These are phyloP conservation scores for Drosophila sechellia DNA, from an alignment of 1,140 invertebrate species.

Conservation along the genomic window DNA sequence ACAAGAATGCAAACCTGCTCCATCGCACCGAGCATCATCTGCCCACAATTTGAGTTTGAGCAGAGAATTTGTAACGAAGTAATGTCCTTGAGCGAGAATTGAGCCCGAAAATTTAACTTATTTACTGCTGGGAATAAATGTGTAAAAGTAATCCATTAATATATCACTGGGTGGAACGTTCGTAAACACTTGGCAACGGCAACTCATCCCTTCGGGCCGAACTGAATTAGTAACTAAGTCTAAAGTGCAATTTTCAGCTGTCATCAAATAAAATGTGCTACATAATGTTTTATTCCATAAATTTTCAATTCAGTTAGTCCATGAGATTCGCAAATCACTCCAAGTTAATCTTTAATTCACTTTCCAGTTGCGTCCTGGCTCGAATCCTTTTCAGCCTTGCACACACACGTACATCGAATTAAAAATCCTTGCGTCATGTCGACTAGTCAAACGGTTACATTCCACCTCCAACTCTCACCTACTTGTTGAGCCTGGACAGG, in stretches of 20 bases:
- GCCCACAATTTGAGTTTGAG: conserved; percentile 80
- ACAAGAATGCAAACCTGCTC: conserved; percentile 73
- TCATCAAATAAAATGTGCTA: conserved; percentile 7
- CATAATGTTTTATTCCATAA: neutral
- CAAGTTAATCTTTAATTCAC: conserved; percentile 29
- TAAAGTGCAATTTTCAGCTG: conserved; percentile 7
- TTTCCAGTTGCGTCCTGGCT: conserved; percentile 3
- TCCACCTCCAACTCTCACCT: conserved; percentile 26
- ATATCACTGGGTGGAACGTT: conserved; percentile 10
- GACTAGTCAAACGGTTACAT: conserved; percentile 12
- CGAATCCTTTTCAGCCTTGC: conserved; percentile 39
- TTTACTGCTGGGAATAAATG: conserved; percentile 60
- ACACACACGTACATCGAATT: conserved; percentile 63
- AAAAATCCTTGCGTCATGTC: conserved; percentile 38
- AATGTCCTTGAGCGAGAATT: conserved; percentile 24
- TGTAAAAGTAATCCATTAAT: conserved; percentile 35
- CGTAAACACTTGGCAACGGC: neutral
- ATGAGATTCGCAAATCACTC: conserved; percentile 17
- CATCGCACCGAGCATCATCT: conserved; percentile 83
- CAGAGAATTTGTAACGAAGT: conserved; percentile 15
- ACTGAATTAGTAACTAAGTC: neutral
- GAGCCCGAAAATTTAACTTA: conserved; percentile 43
- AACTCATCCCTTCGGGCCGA: neutral
- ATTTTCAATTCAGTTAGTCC: neutral
- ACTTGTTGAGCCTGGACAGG: conserved; percentile 54